phyloP scores from a whole-genome alignment of 2,113 vertebrate species.

The Macquaria ambigua region DNA sequence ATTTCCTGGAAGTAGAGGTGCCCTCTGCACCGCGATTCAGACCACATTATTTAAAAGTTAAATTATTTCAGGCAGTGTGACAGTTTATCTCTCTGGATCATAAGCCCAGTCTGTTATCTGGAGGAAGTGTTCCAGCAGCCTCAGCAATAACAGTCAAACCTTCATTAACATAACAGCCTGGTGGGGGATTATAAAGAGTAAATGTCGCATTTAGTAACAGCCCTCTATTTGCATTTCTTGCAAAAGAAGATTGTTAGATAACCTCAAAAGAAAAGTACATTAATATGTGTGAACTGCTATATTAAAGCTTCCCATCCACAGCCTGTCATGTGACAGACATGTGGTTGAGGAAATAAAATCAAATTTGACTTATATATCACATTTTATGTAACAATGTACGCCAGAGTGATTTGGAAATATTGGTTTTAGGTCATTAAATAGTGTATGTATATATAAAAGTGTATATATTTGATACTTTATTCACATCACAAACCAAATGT shows the following conservation, averaged over 20 bases:
- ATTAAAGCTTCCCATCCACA: neutral
- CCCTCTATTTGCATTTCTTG: neutral
- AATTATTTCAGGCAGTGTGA: neutral
- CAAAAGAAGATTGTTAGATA: too few species aligned
- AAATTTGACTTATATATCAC: neutral
- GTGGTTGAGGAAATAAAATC: neutral
- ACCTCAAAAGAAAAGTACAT: neutral
- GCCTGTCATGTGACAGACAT: conserved; percentile 1
- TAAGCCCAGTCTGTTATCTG: neutral
- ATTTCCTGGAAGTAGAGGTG: neutral
- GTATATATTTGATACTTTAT: neutral
- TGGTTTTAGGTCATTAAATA: neutral
- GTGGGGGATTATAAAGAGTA: neutral
- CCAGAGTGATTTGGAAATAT: neutral
- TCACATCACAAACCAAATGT: neutral
- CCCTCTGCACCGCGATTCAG: neutral
- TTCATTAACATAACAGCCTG: neutral
- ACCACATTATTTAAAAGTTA: neutral
- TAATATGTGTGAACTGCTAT: neutral
- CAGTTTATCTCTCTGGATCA: conserved; percentile 13
- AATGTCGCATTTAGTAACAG: neutral
- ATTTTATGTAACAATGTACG: neutral
- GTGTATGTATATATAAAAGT: neutral
- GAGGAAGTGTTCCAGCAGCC: conserved; percentile 21
- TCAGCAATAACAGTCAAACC: neutral